Evolutionary conservation across 2,888 invertebrate genomes (phyloP).

Genomic region (Elysia crispata): DNA sequence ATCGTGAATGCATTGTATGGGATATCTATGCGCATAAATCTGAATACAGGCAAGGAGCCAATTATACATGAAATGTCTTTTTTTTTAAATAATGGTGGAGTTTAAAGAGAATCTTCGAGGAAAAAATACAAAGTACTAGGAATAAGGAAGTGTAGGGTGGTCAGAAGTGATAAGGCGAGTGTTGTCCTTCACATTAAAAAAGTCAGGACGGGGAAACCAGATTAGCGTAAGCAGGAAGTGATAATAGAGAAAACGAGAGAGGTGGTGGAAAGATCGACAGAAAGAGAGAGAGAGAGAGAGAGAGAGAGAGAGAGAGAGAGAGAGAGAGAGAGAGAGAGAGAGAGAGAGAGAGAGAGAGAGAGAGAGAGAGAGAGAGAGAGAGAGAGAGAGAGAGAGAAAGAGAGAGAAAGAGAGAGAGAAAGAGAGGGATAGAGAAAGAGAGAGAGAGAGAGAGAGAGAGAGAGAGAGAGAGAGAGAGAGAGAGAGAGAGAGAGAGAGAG

Average conservation of each 20-base stretch:
- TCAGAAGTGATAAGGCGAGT: no score
- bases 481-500: neutral
- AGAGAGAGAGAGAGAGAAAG: neutral
- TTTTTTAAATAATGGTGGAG: no score
- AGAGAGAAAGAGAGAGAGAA: constrained; percentile 12
- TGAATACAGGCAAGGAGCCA: no score
- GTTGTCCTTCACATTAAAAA: no score
- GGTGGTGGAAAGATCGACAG: neutral
- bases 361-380: constrained; percentile 14
- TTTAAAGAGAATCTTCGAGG: no score
- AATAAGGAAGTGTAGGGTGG: no score
- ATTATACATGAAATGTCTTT: no score
- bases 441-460: neutral
- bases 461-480: neutral
- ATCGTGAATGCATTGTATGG: no score
- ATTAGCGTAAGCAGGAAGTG: no score
- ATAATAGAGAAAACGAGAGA: constrained; percentile 15
- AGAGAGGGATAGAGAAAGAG: neutral
- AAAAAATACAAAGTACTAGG: no score
- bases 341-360: constrained; percentile 4
- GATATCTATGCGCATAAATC: no score
- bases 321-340: constrained; percentile 5
- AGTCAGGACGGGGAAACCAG: no score
- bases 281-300: constrained; percentile 9
- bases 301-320: neutral